These are phyloP conservation scores for Tamias sibiricus DNA, from an alignment of 2,113 vertebrate genomes.

Conservation along the genomic window DNA sequence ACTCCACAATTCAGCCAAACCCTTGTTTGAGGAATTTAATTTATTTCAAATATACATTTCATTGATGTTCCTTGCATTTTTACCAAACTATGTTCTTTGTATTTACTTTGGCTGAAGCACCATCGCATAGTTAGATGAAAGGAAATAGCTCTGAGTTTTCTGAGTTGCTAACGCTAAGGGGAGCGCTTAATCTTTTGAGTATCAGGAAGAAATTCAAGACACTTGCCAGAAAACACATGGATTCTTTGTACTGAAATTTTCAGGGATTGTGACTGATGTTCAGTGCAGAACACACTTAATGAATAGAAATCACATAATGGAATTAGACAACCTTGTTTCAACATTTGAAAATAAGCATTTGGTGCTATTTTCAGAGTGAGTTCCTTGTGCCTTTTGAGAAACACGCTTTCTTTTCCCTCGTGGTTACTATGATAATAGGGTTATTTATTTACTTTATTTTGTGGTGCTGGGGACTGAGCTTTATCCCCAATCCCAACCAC, in stretches of 20 bases:
- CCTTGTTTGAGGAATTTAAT: conserved; percentile 73
- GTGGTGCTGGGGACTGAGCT: not conserved
- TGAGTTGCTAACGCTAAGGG: conserved; percentile 81
- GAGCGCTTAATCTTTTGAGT: conserved; percentile 83
- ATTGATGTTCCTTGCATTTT: conserved; percentile 67
- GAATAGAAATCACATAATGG: not conserved
- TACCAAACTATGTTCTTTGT: conserved; percentile 71
- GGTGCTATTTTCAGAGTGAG: conserved; percentile 44
- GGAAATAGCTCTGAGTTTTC: conserved; percentile 83
- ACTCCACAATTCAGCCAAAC: conserved; percentile 74
- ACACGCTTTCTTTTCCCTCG: not conserved
- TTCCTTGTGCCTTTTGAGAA: not conserved
- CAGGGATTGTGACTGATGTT: conserved; percentile 53
- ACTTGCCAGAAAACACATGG: conserved; percentile 72
- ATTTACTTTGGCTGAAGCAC: conserved; percentile 84
- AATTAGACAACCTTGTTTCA: not conserved
- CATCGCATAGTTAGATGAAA: conserved; percentile 68
- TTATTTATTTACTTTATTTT: not conserved
- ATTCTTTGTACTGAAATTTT: conserved; percentile 74
- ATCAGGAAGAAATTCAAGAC: conserved; percentile 81
- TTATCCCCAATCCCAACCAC: not conserved
- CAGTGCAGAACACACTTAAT: conserved; percentile 51
- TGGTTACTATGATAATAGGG: not conserved
- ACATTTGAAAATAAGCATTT: conserved; percentile 41
- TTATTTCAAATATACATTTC: conserved; percentile 69